Evolutionary conservation across 1,140 invertebrate genomes (phyloP), one percentile per base, ranked within the genome.

Genomic region (Drosophila saltans): DNA sequence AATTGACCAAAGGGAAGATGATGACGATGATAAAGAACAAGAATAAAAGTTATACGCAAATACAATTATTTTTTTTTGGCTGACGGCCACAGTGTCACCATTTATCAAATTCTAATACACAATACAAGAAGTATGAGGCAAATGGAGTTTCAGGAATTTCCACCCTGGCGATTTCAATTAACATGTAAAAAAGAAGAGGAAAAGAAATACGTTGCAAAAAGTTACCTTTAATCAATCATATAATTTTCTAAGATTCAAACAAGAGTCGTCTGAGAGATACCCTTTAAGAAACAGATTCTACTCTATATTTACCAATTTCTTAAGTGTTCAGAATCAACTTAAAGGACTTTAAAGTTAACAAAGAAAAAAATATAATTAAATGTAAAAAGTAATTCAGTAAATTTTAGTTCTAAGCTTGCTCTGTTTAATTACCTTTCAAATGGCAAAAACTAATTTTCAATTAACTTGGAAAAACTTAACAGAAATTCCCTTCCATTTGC

Each of bases 111-210:
- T 65, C 61, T 56, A 36, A 68, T 39, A 41, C 40, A 61, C 40
- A 61, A 21, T 67, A 52, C 24, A 9, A 30, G 16, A 28, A 30
- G 10, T 39, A 21, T 21, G 36, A n/a, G 11, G 52, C 8, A 4
- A 36, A 5, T 7, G 6, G 33, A 36, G 33, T 1, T 36, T 36
- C 6, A 5, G 21, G 36, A 21, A 26, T 55, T 30, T 43, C 16
- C 36, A 41, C 62, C n/a, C 43, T 48, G 67, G 33, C 67, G 71
- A 71, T 88, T 82, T 88, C 83, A 86, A 88, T 86, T 86, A 86
- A 70, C 70, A 69, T 59, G 40, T 28, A 52, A 21, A 52, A 10
- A 48, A 4, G 24, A 2, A 10, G 21, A 9, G 8, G 26, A 24
- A 52, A 24, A 58, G 66, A 63, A 10, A 24, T 10, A 52, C 10